These are phyloP conservation scores for Heteronetta atricapilla DNA, from an alignment of 2,113 vertebrate species.

Conservation along the genomic window DNA sequence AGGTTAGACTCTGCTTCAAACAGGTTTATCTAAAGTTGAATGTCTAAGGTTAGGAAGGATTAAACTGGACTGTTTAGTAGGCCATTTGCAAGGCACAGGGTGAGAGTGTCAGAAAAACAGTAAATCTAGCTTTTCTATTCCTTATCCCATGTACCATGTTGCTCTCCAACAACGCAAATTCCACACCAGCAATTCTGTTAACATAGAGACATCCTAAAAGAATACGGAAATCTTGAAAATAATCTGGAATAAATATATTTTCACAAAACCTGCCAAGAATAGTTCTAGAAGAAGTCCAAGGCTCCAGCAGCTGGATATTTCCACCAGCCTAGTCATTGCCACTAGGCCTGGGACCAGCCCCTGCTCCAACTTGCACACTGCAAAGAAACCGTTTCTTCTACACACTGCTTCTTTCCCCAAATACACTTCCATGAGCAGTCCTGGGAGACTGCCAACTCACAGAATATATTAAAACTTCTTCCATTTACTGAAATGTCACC, in stretches of 20 bases:
- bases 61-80: not conserved
- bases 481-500: conserved; percentile 58
- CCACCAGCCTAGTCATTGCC: not conserved
- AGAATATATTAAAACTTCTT: conserved; percentile 16
- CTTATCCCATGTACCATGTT: not conserved
- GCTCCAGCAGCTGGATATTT: not conserved
- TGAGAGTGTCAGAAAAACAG: not conserved
- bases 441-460: not conserved
- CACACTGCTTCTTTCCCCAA: not conserved
- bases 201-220: not conserved
- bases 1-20: not conserved
- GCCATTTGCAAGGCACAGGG: not conserved
- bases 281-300: not conserved
- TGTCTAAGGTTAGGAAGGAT: not conserved
- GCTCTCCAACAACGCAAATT: not conserved
- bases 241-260: not conserved
- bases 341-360: not conserved
- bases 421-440: not conserved
- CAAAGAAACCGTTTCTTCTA: not conserved
- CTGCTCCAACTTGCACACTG: rapidly evolving
- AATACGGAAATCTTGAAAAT: not conserved
- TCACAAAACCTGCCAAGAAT: not conserved
- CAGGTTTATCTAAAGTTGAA: not conserved
- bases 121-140: not conserved
- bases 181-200: not conserved